Base-by-base conservation (phyloP, 2,888 invertebrate genomes). In the Callyntrura sp. region DNA sequence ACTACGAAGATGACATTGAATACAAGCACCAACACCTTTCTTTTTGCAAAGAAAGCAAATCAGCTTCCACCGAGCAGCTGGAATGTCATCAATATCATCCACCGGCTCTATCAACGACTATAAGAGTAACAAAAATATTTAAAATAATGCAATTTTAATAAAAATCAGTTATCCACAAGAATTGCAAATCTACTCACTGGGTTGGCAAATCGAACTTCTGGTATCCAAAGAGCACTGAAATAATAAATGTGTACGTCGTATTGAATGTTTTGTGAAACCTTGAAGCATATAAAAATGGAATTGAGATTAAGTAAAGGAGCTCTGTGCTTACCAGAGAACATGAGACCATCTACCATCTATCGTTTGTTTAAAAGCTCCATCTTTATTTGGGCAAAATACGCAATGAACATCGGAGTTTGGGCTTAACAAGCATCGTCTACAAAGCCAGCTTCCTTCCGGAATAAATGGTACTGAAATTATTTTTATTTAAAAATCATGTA, bases 21-120 rank as follows among this genome's bases (percentile, higher is more conserved):
- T 87, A 43, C 87, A 87, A 23, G 87, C 81, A n/a, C 87, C 87
- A 45, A 62, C 81, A n/a, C 87, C 87, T 43, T 87, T 87, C 48
- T 55, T 65, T 23, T 87, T 87, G 28, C 87, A 87, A 17, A 87
- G 17, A 57, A 51, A 65, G 25, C 87, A 87, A n/a, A n/a, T 70
- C 11, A 87, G 43, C 65, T 25, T 79, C 79, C 68, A 87, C 14
- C 87, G 51, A 48, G 87, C 79, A 8, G 35, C 20, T 14, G 87
- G 81, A 57, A 87, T 87, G n/a, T 81, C 70, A 12, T 57, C 68
- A 81, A 87, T 70, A 23, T 87, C 87, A 20, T 87, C 87, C 5
- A 87, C 87, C 17, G 81, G 87, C 11, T 87, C 87, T 1, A 68
- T 14, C 14, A 87, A 35, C 12, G 68, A 23, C 87, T 87, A n/a